Conservation (phyloP, 2,113 vertebrate genomes). For the Callaeas wilsoni region DNA sequence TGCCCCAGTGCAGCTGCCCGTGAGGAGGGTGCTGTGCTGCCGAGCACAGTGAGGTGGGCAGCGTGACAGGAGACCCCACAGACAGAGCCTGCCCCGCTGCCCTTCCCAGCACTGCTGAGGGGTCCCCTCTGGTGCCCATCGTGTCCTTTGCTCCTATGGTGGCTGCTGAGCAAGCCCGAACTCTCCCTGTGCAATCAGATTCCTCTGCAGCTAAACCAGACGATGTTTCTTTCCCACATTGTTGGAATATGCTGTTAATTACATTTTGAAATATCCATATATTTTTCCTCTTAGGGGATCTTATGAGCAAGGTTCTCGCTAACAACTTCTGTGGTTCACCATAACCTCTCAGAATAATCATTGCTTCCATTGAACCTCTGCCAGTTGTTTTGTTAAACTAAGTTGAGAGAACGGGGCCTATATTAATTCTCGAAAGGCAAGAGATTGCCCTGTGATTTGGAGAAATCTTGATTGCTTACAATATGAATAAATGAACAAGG, state of each 20-base stretch:
- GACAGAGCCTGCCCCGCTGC: not conserved
- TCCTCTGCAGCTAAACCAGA: not conserved
- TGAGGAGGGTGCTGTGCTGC: accelerated
- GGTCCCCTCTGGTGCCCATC: not conserved
- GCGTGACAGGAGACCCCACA: accelerated
- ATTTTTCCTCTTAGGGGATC: constrained; percentile 41
- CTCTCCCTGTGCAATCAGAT: not conserved
- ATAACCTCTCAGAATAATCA: constrained; percentile 45
- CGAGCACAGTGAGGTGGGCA: not conserved
- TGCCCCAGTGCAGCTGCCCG: accelerated
- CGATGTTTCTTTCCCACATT: not conserved
- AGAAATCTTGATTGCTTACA: constrained; percentile 42
- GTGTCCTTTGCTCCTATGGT: not conserved
- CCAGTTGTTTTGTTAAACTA: constrained; percentile 56
- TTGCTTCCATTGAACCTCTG: constrained; percentile 26
- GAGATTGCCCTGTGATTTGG: constrained; percentile 60
- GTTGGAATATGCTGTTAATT: constrained; percentile 10
- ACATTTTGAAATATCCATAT: constrained; percentile 39
- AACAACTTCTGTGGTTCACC: constrained; percentile 10
- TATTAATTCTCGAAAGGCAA: constrained; percentile 27
- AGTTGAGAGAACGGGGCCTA: constrained; percentile 18
- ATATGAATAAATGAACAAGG: constrained; percentile 53
- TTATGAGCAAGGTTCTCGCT: not conserved
- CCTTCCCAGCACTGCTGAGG: accelerated
- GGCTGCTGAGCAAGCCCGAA: not conserved